Evolutionary conservation across 2,888 invertebrate genomes (phyloP).

Genomic region (Tachina fera): DNA sequence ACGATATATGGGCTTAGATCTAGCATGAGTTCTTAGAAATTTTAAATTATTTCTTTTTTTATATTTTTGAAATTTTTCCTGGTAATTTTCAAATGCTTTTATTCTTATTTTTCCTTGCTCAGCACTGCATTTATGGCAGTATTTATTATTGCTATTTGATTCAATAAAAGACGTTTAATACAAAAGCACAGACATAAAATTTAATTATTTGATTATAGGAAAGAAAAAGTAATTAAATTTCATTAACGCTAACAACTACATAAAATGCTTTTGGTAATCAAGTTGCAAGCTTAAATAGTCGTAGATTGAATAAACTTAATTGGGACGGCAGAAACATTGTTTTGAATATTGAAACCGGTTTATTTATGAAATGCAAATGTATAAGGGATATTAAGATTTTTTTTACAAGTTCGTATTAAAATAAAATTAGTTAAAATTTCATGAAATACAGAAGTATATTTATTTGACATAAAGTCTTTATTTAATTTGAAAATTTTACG

Average conservation of each 20-base stretch:
- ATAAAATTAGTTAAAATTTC: no score
- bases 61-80: no score
- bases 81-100: not conserved
- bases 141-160: not conserved
- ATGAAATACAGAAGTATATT: no score
- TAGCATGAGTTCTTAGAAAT: no score
- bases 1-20: no score
- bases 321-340: not conserved
- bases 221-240: slow-evolving; percentile 14
- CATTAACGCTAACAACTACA: slow-evolving; percentile 9
- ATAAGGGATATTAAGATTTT: not conserved
- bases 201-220: slow-evolving; percentile 30
- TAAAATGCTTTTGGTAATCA: not conserved
- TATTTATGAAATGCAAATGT: not conserved
- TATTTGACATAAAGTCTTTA: no score
- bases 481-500: no score
- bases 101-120: no score
- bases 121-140: not conserved
- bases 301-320: not conserved
- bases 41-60: no score
- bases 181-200: slow-evolving; percentile 1
- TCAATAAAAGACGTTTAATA: not conserved
- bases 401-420: no score
- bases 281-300: not conserved
- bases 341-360: not conserved